These are phyloP conservation scores for Riparia riparia DNA, from an alignment of 2,113 vertebrate genomes.

Conservation along the genomic window DNA sequence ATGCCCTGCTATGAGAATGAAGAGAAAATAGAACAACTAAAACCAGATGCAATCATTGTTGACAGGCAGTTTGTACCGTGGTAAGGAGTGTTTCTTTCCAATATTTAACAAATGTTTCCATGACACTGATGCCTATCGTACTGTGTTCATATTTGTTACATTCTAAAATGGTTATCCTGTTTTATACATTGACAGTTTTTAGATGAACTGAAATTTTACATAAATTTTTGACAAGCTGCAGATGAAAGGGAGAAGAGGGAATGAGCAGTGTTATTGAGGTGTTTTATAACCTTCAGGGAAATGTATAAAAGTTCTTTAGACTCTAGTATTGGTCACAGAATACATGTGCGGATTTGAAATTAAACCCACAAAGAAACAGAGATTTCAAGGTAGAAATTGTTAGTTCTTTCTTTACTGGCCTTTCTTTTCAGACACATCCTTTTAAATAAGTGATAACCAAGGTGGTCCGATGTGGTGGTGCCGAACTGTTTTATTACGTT, in stretches of 20 bases:
- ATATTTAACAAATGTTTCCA: slow-evolving; percentile 64
- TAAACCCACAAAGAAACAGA: background rate
- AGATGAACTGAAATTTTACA: slow-evolving; percentile 52
- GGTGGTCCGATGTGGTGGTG: no score
- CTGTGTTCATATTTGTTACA: slow-evolving; percentile 61
- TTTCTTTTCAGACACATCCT: background rate
- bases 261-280: background rate
- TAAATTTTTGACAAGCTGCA: background rate
- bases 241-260: background rate
- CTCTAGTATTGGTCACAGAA: slow-evolving; percentile 14
- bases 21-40: slow-evolving; percentile 30
- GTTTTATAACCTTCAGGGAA: background rate
- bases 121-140: slow-evolving; percentile 47
- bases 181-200: slow-evolving; percentile 62
- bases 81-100: slow-evolving; percentile 63
- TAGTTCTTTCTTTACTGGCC: background rate
- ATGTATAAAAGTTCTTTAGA: background rate
- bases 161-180: slow-evolving; percentile 51
- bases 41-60: slow-evolving; percentile 51
- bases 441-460: background rate
- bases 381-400: background rate
- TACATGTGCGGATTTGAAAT: background rate
- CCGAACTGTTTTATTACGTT: no score
- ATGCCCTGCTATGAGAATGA: background rate
- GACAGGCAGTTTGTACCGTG: slow-evolving; percentile 48